phyloP scores from a whole-genome alignment of 2,888 invertebrate species.

The Drosophila kambysellisi region DNA sequence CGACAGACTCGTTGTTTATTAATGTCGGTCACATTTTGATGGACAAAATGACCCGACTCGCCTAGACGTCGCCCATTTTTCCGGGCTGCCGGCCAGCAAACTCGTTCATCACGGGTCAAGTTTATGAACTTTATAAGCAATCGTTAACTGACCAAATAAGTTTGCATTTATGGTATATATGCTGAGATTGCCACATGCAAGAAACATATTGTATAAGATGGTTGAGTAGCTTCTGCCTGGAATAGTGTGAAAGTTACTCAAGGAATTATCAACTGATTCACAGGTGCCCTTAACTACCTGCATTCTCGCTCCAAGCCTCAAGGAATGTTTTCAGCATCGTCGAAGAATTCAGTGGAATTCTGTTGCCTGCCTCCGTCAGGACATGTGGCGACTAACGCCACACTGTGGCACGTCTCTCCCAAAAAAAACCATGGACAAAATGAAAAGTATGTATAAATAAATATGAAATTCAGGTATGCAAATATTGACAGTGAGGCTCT shows the following conservation, averaged over 20 bases:
- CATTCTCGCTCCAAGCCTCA: not conserved
- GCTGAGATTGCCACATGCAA: conserved; percentile 53
- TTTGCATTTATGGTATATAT: conserved; percentile 33
- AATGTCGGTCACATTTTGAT: conserved; percentile 60
- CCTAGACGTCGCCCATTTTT: conserved; percentile 48
- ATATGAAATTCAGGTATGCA: not conserved
- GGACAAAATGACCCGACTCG: conserved; percentile 17
- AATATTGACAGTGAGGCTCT: not conserved
- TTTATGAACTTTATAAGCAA: conserved; percentile 46
- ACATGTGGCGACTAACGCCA: not conserved
- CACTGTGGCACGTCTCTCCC: not conserved
- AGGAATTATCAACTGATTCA: conserved; percentile 12
- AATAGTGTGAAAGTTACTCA: conserved; percentile 4
- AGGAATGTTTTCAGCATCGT: conserved; percentile 20
- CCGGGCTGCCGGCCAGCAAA: conserved; percentile 43
- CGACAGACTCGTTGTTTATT: conserved; percentile 75
- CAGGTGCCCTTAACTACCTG: conserved; percentile 15
- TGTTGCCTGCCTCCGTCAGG: conserved; percentile 52
- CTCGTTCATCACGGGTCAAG: conserved; percentile 62
- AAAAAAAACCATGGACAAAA: not conserved
- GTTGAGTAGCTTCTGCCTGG: conserved; percentile 12
- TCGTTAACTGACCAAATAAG: conserved; percentile 16
- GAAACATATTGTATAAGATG: conserved; percentile 21
- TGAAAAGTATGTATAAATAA: not conserved
- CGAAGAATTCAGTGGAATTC: conserved; percentile 43